Evolutionary conservation across 1,140 invertebrate genomes (phyloP), one percentile per base, ranked within the genome.

Genomic region (Eurosta solidaginis): DNA sequence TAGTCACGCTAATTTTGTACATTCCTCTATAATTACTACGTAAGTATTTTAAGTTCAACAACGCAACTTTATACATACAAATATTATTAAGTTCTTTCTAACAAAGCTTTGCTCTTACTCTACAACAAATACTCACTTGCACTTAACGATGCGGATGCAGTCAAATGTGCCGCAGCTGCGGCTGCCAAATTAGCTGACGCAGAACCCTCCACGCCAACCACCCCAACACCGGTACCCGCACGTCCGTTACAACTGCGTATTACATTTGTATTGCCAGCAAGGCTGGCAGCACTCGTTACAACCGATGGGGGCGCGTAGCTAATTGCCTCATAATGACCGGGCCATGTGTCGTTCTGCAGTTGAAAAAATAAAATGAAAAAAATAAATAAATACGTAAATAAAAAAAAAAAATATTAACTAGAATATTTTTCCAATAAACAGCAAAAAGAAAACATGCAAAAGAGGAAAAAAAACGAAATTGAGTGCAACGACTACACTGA

Each of bases 131-230:
- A 88, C 89, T 89, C 88, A 90, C 89, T 89, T 84, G 89, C 89
- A 83, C 89, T 84, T 49, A 90, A 80, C 50, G 89, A 89, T 29
- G 89, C 89, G 42, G 89, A 88, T 14, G 89, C 89, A 45, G 86
- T 87, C 14, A 89, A 83, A 81, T 83, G 81, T 12, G 81, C 79
- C 33, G 78, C 74, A 50, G 68, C 78, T 50, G 76, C 76, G 42
- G 27, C 44, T 75, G 63, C 68, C 77, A 25, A 49, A 33, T 49
- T 40, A 2, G 44, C 44, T 27, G 63, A 74, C 2, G 75, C 80
- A 0, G 84, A 81, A 10, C 82, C 80, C 17, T 68, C 59, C 33
- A 68, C 84, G 14, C 78, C 81, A 52, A 79, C 82, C 12, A 79
- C 80, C 36, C 81, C 82, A 25, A 81, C 82, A 25, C 81, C 82